Evolutionary conservation across 2,888 invertebrate species (phyloP).

Genomic region (Achlya flavicornis): DNA sequence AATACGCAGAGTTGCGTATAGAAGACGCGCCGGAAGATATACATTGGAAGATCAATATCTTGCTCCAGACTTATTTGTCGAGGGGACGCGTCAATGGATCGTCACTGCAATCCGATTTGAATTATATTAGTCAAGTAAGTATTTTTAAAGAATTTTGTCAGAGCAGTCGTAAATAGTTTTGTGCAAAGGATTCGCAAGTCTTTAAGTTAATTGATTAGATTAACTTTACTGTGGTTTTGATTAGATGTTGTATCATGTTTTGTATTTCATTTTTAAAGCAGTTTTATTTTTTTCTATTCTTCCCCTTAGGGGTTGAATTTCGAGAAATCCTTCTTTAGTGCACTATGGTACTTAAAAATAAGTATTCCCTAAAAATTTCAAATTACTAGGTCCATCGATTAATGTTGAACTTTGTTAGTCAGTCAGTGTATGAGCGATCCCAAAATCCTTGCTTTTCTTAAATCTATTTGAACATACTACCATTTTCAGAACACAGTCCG

Average conservation of each 20-base stretch:
- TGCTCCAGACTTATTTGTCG: slow-evolving; percentile 95
- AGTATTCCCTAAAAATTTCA: too few relatives aligned
- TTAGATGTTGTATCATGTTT: too few relatives aligned
- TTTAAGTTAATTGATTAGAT: too few relatives aligned
- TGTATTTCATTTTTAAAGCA: background rate
- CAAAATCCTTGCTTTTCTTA: too few relatives aligned
- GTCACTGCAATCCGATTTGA: slow-evolving; percentile 94
- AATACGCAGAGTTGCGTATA: slow-evolving; percentile 91
- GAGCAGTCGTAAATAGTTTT: background rate
- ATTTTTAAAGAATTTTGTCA: background rate
- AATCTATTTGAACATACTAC: background rate
- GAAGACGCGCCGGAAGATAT: slow-evolving; percentile 93
- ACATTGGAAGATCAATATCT: slow-evolving; percentile 97
- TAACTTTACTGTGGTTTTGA: too few relatives aligned
- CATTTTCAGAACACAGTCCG: slow-evolving; percentile 92
- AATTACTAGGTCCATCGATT: too few relatives aligned
- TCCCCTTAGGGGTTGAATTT: too few relatives aligned
- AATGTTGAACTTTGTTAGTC: too few relatives aligned
- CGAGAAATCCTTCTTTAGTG: too few relatives aligned
- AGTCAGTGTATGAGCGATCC: too few relatives aligned
- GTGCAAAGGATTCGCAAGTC: background rate
- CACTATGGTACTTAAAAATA: too few relatives aligned
- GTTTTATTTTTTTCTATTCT: too few relatives aligned
- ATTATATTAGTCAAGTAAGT: slow-evolving; percentile 93
- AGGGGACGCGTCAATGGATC: slow-evolving; percentile 91